Percentiles rank a stretch among this genome's conserved stretches.
Evolutionary conservation across 2,888 invertebrate species (phyloP).

Genomic region (Acanthoscelides obtectus): DNA sequence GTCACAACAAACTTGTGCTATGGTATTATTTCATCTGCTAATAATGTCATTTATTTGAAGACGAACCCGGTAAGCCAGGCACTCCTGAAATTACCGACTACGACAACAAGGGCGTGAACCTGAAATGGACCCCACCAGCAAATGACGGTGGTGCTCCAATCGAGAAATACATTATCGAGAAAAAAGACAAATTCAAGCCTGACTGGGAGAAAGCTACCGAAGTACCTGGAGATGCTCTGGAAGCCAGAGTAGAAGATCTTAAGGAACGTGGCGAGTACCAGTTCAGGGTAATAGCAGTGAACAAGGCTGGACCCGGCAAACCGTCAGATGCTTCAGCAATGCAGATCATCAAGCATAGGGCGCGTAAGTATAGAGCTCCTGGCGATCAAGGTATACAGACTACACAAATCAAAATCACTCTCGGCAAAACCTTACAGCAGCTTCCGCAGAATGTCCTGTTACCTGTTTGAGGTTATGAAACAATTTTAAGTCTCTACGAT

Average conservation of each 20-base stretch:
- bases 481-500: no score
- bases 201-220: conserved; percentile 90
- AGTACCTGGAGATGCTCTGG: conserved; percentile 68
- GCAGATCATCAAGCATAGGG: conserved; percentile 83
- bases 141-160: conserved; percentile 91
- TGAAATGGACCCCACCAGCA: conserved; percentile 87
- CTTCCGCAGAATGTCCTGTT: no score
- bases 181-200: conserved; percentile 78
- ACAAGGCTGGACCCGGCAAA: conserved; percentile 87
- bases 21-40: no score
- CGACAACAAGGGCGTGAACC: conserved; percentile 87
- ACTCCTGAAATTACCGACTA: conserved; percentile 89
- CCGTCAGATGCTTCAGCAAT: conserved; percentile 87
- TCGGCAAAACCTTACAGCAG: no score
- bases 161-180: conserved; percentile 88
- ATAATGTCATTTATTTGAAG: conserved; percentile 47
- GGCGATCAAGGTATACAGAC: no score
- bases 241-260: conserved; percentile 76
- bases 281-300: conserved; percentile 86
- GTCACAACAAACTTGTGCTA: no score
- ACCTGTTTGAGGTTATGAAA: no score
- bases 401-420: no score
- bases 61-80: conserved; percentile 84
- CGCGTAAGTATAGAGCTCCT: conserved; percentile 60
- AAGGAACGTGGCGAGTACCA: conserved; percentile 90